Conservation (phyloP, 1,140 invertebrate genomes). For the Goniozus legneri region DNA sequence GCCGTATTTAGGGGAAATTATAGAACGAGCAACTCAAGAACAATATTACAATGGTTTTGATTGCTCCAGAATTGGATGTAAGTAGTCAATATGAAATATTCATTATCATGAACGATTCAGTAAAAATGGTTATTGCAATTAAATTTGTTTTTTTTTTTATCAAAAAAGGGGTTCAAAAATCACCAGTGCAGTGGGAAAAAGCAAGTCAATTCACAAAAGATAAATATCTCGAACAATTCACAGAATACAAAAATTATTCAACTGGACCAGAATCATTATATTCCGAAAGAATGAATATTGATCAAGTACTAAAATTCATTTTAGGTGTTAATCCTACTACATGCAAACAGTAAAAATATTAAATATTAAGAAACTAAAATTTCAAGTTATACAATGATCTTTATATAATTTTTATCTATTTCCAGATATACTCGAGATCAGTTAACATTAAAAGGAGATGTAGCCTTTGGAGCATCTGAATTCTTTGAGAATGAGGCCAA, state of each 20-base stretch:
- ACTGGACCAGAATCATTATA: slow-evolving; percentile 62
- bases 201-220: slow-evolving; percentile 66
- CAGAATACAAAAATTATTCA: slow-evolving; percentile 69
- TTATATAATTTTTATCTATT: too few species aligned
- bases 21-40: slow-evolving; percentile 87
- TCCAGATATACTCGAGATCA: slow-evolving; percentile 69
- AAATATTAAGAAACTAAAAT: background rate
- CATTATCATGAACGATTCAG: background rate
- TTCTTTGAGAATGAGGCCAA: slow-evolving; percentile 94
- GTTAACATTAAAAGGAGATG: slow-evolving; percentile 75
- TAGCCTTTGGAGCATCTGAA: slow-evolving; percentile 78
- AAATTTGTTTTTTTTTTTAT: slow-evolving; percentile 19
- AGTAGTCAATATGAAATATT: slow-evolving; percentile 42
- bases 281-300: slow-evolving; percentile 68
- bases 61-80: slow-evolving; percentile 89
- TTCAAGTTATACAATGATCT: too few species aligned
- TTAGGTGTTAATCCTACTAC: slow-evolving; percentile 67
- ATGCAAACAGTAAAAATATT: slow-evolving; percentile 62
- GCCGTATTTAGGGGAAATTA: slow-evolving; percentile 88
- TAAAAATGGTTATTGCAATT: slow-evolving; percentile 1
- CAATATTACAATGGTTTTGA: slow-evolving; percentile 92
- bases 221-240: slow-evolving; percentile 69
- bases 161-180: slow-evolving; percentile 78
- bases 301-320: slow-evolving; percentile 75
- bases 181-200: slow-evolving; percentile 74